A percentile compares a stretch with the other conserved stretches of the same genome.
Evolutionary conservation across 37 sponge, comb jelly and placozoan genomes (phyloP).

Genomic region (Theonella swinhoei): DNA sequence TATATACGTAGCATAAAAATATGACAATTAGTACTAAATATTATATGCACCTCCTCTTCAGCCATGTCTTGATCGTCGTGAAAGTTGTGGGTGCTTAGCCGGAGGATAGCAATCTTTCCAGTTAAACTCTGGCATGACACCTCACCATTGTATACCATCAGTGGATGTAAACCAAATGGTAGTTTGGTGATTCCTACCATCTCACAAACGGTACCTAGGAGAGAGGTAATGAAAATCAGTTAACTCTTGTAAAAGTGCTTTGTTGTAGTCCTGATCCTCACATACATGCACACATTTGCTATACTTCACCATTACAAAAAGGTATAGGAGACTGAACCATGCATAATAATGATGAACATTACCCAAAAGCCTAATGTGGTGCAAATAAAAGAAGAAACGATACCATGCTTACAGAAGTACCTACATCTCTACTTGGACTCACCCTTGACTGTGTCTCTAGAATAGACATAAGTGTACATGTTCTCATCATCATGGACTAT

Average conservation of each 20-base stretch:
- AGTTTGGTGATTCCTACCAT: slow-evolving; percentile 81
- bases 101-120: slow-evolving; percentile 68
- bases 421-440: too few species aligned
- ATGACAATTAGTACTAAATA: too few species aligned
- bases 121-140: slow-evolving; percentile 87
- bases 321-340: not conserved
- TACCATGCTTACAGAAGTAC: too few species aligned
- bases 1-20: too few species aligned
- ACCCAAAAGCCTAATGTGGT: too few species aligned
- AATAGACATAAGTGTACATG: slow-evolving; percentile 81
- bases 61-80: slow-evolving; percentile 72
- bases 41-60: slow-evolving; percentile 77
- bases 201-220: slow-evolving; percentile 68
- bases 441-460: slow-evolving; percentile 82
- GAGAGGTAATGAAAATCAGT: too few species aligned
- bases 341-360: not conserved
- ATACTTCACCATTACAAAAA: not conserved
- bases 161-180: slow-evolving; percentile 89
- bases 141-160: slow-evolving; percentile 92
- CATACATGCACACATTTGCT: too few species aligned
- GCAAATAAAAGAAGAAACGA: too few species aligned
- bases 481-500: slow-evolving; percentile 66
- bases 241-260: too few species aligned
- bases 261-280: too few species aligned
- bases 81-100: slow-evolving; percentile 69